Conservation (phyloP, 1,140 invertebrate genomes). For the Hycleus cichorii region DNA sequence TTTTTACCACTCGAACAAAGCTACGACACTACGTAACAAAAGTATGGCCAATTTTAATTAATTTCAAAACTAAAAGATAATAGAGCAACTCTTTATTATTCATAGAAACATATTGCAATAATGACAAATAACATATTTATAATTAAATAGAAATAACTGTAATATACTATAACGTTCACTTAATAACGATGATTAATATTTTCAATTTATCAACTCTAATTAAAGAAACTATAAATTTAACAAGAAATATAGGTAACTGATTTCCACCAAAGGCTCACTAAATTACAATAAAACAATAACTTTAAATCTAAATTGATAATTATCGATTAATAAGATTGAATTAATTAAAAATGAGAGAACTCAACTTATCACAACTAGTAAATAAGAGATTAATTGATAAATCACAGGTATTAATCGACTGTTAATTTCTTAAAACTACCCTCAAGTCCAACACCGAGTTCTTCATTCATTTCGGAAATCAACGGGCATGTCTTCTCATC, state of each 20-base stretch:
- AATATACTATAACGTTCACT: no score
- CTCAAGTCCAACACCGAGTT: constrained; percentile 57
- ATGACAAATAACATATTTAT: no score
- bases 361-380: not conserved
- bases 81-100: no score
- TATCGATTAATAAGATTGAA: not conserved
- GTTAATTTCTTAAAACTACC: constrained; percentile 75
- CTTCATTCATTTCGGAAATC: constrained; percentile 56
- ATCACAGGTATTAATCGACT: constrained; percentile 55
- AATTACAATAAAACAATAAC: constrained; percentile 5
- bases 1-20: no score
- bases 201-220: no score
- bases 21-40: no score
- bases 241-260: constrained; percentile 18
- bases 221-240: no score
- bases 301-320: not conserved
- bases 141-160: no score
- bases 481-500: constrained; percentile 52
- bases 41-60: no score
- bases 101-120: no score
- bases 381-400: not conserved
- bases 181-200: no score
- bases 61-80: no score
- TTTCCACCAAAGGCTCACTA: constrained; percentile 17
- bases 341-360: constrained; percentile 1